These are phyloP conservation scores for Bursaphelenchus mucronatus DNA, from an alignment of 1,140 invertebrate genomes.

Conservation along the genomic window DNA sequence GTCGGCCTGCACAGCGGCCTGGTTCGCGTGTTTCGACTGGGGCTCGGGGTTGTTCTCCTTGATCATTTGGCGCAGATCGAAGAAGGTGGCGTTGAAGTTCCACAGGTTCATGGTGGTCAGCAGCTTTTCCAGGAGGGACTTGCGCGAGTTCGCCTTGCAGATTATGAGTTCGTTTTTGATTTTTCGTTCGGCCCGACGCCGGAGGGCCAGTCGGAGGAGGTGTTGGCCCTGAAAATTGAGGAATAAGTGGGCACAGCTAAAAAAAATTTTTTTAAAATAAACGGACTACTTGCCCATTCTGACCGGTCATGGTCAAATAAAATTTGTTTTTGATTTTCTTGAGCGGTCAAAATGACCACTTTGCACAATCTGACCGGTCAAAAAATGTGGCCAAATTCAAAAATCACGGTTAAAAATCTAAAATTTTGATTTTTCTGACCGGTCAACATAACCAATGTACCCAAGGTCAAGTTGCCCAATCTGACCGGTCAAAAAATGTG, in stretches of 20 bases:
- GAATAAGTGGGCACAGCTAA: background rate
- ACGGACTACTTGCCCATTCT: too few species aligned
- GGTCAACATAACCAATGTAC: too few species aligned
- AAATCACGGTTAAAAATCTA: too few species aligned
- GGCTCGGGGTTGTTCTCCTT: conserved; percentile 35
- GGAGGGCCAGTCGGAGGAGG: conserved; percentile 42
- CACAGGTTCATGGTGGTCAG: conserved; percentile 45
- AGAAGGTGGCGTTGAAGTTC: conserved; percentile 52
- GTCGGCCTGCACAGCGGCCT: conserved; percentile 26
- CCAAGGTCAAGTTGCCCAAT: too few species aligned
- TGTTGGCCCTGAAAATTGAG: conserved; percentile 45
- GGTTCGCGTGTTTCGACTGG: conserved; percentile 11
- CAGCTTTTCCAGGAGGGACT: conserved; percentile 44
- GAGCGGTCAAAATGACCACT: too few species aligned
- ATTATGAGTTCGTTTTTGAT: conserved; percentile 44
- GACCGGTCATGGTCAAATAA: too few species aligned
- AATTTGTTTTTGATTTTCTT: too few species aligned
- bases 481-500: too few species aligned
- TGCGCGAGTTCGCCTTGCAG: conserved; percentile 23
- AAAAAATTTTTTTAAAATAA: conserved; percentile 1
- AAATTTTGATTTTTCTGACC: too few species aligned
- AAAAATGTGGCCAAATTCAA: too few species aligned
- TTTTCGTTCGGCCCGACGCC: conserved; percentile 39
- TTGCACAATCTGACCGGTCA: too few species aligned
- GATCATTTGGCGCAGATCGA: conserved; percentile 44